Evolutionary conservation across 2,888 invertebrate genomes (phyloP), one percentile per base, ranked within the genome.

Genomic region (Platycnemis pennipes): DNA sequence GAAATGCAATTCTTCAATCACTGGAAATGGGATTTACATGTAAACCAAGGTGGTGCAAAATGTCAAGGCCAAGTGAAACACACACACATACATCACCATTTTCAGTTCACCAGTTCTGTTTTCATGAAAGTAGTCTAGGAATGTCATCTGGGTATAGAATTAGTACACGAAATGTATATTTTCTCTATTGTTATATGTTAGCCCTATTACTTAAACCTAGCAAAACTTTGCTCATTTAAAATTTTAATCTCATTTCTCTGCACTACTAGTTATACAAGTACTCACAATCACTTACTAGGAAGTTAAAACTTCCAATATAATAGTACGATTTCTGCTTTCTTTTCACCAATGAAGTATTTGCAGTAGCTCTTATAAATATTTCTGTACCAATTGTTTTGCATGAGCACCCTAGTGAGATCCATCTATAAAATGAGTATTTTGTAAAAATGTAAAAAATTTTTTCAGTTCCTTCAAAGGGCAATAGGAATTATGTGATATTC

Each of bases 61-160:
- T 91, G 26, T 91, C 63, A 91, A 91, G 63, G 91, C 91, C 91
- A 63, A 63, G 91, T 91, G 91, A 91, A 89, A 89, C 88, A 91
- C 91, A 56, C 91, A 91, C 91, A 91, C 91, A 91, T 91, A 91
- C 91, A 91, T 91, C 91, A 91, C 91, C 91, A 91, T 91, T 91
- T 87, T 91, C 91, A 91, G 91, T 91, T 91, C 91, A 91, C 91
- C 63, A 91, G 91, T 91, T 91, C 63, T 91, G 56, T 91, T 91
- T 91, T 63, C 44, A 91, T 91, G 91, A 91, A 91, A 91, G 91
- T 91, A 91, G 91, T 91, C 91, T 91, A 91, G 63, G 91, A 91
- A 91, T 91, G 91, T 91, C 63, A 63, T 63, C 91, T 91, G 91
- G 91, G 91, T 91, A 91, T 91, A 91, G 91, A 91, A 63, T 91